Conservation (phyloP, 2,113 vertebrate species). For the Dipodomys merriami region DNA sequence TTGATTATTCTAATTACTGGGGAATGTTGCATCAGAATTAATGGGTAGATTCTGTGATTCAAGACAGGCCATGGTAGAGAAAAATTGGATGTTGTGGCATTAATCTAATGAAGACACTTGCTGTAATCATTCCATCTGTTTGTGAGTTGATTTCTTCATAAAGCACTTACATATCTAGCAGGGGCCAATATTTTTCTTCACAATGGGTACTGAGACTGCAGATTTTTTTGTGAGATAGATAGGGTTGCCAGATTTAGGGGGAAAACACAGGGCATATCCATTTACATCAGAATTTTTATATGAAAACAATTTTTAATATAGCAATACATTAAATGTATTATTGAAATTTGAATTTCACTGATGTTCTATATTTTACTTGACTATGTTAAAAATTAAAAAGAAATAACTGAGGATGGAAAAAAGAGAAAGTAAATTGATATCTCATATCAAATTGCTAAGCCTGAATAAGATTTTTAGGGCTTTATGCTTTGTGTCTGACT, state of each 20-base stretch:
- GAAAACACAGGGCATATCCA: neutral
- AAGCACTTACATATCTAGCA: neutral
- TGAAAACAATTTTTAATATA: neutral
- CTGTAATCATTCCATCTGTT: neutral
- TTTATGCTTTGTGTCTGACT: neutral
- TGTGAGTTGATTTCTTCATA: neutral
- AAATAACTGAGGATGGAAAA: neutral
- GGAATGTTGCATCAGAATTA: neutral
- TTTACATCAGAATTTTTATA: constrained; percentile 20
- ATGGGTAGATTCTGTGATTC: neutral
- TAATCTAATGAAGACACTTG: neutral
- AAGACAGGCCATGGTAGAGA: neutral
- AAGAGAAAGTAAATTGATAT: neutral
- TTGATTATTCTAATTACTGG: neutral
- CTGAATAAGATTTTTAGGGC: neutral
- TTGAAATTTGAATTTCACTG: constrained; percentile 41
- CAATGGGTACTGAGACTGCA: neutral
- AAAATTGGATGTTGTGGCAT: neutral
- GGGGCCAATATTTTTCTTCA: constrained; percentile 27
- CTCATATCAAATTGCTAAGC: neutral
- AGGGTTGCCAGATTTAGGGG: neutral
- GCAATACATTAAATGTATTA: neutral
- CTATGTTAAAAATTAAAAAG: neutral
- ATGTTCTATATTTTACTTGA: neutral
- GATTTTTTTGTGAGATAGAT: neutral